Conservation (phyloP, 2,113 vertebrate species). For the Microcebus tavaratra region DNA sequence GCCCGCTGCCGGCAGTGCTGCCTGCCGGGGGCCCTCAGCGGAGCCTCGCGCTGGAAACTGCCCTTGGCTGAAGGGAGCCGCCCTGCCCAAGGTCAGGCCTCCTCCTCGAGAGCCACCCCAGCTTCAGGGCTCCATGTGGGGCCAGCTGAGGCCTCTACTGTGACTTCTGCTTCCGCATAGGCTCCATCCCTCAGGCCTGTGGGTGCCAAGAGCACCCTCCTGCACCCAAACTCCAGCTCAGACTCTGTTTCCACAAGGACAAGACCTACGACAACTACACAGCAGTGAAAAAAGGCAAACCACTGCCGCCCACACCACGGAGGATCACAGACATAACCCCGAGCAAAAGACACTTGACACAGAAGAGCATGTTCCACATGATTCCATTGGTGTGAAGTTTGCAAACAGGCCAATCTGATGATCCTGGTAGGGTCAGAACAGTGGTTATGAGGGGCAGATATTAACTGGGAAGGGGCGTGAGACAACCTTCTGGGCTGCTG, state of each 20-base stretch:
- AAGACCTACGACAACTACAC: background rate
- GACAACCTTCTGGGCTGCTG: background rate
- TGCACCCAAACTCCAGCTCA: background rate
- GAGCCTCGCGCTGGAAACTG: background rate
- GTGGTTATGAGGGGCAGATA: background rate
- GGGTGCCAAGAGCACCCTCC: background rate
- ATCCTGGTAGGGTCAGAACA: background rate
- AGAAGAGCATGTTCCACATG: background rate
- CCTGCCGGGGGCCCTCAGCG: background rate
- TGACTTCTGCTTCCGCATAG: background rate
- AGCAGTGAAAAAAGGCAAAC: background rate
- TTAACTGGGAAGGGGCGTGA: background rate
- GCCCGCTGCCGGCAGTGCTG: too few species aligned
- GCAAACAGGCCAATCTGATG: background rate
- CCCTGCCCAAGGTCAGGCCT: too few species aligned
- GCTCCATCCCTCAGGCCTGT: background rate
- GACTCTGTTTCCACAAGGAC: background rate
- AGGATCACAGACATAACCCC: background rate
- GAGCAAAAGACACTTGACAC: background rate
- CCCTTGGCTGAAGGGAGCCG: background rate
- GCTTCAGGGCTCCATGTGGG: background rate
- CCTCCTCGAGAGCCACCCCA: background rate
- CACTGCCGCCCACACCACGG: background rate
- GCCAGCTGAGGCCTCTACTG: background rate
- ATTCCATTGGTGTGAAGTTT: background rate